These are phyloP conservation scores for Notothenia coriiceps DNA, from an alignment of 2,113 vertebrate species.

Conservation along the genomic window DNA sequence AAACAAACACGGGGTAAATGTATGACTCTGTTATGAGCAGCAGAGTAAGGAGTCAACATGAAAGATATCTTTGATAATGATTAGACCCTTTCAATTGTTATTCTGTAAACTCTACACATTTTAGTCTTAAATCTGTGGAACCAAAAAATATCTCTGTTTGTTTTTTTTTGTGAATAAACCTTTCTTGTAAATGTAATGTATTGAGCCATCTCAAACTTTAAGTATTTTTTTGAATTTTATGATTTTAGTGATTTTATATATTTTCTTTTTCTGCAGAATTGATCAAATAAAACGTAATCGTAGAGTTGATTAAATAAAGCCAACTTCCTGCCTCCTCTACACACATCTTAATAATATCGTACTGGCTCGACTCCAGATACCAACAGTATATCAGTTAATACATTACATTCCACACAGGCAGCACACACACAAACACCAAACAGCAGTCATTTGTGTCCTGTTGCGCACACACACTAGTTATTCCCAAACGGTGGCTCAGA, in stretches of 20 bases:
- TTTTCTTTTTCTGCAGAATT: neutral
- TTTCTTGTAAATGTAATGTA: neutral
- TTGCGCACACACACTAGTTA: conserved; percentile 8
- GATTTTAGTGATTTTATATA: too few species aligned
- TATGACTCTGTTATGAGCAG: conserved; percentile 13
- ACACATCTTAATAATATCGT: neutral
- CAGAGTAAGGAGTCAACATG: neutral
- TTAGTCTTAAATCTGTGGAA: neutral
- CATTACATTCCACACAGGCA: conserved; percentile 1
- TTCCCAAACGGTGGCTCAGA: conserved; percentile 28
- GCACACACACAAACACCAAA: neutral
- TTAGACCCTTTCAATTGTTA: neutral
- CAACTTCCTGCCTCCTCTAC: neutral
- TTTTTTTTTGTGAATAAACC: neutral
- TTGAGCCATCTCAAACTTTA: neutral
- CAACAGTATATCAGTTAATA: neutral
- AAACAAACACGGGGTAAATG: conserved; percentile 31
- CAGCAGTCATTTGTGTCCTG: conserved; percentile 5
- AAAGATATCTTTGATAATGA: neutral
- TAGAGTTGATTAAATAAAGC: neutral
- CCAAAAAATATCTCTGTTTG: neutral
- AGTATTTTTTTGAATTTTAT: neutral
- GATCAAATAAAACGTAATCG: too few species aligned
- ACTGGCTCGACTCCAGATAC: too few species aligned
- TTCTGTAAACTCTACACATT: neutral